Conservation (phyloP, 2,113 vertebrate genomes). For the Nicator chloris region DNA sequence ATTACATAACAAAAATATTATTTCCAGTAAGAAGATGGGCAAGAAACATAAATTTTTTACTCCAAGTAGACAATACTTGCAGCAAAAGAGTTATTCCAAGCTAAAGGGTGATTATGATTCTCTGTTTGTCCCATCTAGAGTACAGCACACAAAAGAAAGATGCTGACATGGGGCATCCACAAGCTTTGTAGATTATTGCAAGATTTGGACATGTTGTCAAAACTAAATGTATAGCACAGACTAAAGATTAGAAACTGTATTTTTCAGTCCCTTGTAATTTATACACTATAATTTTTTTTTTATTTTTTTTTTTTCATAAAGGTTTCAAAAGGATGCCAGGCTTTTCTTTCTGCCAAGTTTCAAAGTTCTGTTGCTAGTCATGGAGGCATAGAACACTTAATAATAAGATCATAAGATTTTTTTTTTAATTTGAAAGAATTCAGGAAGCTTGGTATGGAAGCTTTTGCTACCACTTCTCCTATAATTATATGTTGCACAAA, state of each 20-base stretch:
- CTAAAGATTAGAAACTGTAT: neutral
- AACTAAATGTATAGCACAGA: neutral
- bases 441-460: neutral
- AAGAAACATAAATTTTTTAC: neutral
- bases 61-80: neutral
- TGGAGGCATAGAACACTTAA: neutral
- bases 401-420: neutral
- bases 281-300: neutral
- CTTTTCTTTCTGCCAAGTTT: neutral
- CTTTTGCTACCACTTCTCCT: neutral
- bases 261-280: neutral
- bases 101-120: neutral
- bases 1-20: neutral
- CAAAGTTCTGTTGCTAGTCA: neutral
- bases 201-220: neutral
- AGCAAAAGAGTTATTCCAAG: neutral
- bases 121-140: neutral
- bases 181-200: neutral
- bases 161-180: neutral
- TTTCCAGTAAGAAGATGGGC: neutral
- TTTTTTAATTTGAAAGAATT: conserved; percentile 13
- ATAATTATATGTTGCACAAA: neutral
- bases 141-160: neutral
- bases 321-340: neutral
- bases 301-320: neutral